These are phyloP conservation scores for Drosophila insularis DNA, from an alignment of 1,140 invertebrate species.

Conservation along the genomic window DNA sequence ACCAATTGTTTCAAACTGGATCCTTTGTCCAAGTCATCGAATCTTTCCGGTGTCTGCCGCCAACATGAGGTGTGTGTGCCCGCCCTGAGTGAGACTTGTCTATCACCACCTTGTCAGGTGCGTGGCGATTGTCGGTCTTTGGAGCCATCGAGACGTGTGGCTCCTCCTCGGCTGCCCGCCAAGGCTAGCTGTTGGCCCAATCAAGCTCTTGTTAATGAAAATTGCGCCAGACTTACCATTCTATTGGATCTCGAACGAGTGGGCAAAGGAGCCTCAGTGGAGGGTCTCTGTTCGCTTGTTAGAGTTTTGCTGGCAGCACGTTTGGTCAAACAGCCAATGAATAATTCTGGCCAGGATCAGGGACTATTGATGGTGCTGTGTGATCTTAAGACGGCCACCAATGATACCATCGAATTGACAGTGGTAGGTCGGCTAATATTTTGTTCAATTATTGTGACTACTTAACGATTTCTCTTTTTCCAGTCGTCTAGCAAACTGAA, in stretches of 20 bases:
- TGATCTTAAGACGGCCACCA: conserved; percentile 89
- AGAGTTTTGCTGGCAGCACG: conserved; percentile 86
- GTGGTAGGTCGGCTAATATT: conserved; percentile 85
- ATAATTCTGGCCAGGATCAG: conserved; percentile 43
- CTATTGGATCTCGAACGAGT: conserved; percentile 87
- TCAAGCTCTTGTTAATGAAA: conserved; percentile 86
- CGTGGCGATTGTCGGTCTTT: conserved; percentile 92
- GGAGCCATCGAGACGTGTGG: conserved; percentile 88
- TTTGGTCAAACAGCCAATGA: conserved; percentile 78
- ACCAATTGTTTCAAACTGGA: conserved; percentile 88
- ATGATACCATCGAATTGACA: conserved; percentile 94
- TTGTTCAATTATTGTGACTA: neutral
- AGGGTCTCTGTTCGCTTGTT: conserved; percentile 87
- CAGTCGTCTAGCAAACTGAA: conserved; percentile 83
- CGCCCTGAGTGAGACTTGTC: conserved; percentile 88
- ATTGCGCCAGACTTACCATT: conserved; percentile 89
- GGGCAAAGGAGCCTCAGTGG: conserved; percentile 88
- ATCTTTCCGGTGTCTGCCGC: conserved; percentile 82
- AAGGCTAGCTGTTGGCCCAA: conserved; percentile 92
- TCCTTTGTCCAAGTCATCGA: conserved; percentile 83
- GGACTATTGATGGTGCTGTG: conserved; percentile 89
- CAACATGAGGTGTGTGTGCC: conserved; percentile 87
- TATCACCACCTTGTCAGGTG: conserved; percentile 89
- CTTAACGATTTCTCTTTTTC: neutral
- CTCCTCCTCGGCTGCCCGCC: conserved; percentile 88